Evolutionary conservation across 2,797 vertebrate genomes (phyloP), one percentile per base, ranked within the genome.

Genomic region (Ambastaia sidthimunki): DNA sequence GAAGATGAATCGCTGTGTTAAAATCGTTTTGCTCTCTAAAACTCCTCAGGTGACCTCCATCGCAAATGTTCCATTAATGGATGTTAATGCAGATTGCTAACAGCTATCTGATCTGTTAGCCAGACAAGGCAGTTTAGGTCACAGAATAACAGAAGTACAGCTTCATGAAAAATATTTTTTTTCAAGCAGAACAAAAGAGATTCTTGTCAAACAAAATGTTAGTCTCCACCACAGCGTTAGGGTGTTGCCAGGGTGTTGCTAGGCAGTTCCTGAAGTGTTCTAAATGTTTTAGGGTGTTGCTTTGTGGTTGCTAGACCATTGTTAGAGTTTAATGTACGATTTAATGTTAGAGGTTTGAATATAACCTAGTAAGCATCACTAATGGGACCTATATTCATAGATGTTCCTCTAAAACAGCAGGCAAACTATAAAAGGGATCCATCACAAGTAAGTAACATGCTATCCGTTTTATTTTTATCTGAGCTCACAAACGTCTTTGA

Each of bases 1-100:
- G 80, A 83, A 81, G 82, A 89, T 88, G 80, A 88, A 87, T 89
- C 83, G 83, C 54, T 70, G 85, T 86, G 89, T 85, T 89, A 87
- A 91, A 89, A 60, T 90, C 82, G 84, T 84, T 86, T 88, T 90
- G 89, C 86, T 90, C 88, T 89, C 88, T 86, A 88, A 89, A 89
- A 87, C 68, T 87, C 90, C 86, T 89, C 13, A 28, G 34, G 52
- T 60, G 21, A 44, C 2, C 28, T 41, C 21, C 18, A 18, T 16
- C 21, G 41, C 23, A 60, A 69, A 59, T 48, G 4, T 47, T 65
- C 18, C 7, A 48, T 47, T 47, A 57, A 59, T 57, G 12, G 5
- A 55, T 47, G 12, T 28, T 31, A 59, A 59, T 66, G 47, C n/a
- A 41, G 50, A 41, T 7, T 54, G 28, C 31, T 37, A n/a, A 21